Evolutionary conservation across 1,140 invertebrate genomes (phyloP), one percentile per base, ranked within the genome.

Genomic region (Plectrocnemia conspersa): DNA sequence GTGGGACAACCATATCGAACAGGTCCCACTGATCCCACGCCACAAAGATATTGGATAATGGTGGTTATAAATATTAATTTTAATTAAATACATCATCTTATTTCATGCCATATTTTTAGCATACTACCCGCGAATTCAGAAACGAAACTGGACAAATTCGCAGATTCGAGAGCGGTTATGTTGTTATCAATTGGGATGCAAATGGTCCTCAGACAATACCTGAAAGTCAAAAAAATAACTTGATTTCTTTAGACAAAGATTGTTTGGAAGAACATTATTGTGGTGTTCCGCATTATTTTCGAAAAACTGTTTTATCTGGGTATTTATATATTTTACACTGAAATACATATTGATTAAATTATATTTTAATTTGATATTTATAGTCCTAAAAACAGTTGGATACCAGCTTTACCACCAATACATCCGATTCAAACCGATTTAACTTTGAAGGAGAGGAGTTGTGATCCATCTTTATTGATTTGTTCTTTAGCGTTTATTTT

Each of bases 181-280:
- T 58, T 16, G 36, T 61, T 10, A 19, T 57, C 0, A 61, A 61
- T 35, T 36, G 45, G 6, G 59, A 61, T 25, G 24, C 55, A 22
- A 61, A 61, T 13, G 52, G 55, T 42, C 59, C 59, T 3, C 45
- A 42, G 9, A 61, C 59, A 3, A 33, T 61, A 10, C 46, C 46
- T 6, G 5, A n/a, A n/a, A n/a, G 7, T 9, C 9, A 25, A 7
- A 27, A 19, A 10, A 18, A 27, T 9, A 11, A 24, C 23, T 13
- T 54, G 3, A 27, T 11, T 18, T 56, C 23, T n/a, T 24, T 53
- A 25, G 16, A 6, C 10, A 15, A 50, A 13, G 58, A 60, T 15
- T 60, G 58, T 21, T 44, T 56, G 6, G 36, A 56, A 9, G 42
- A 53, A 29, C 27, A 56, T 3, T 60, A 53, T 22, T 60, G 58